Conservation (phyloP, 2,113 vertebrate genomes). For the Paramormyrops kingsleyae region DNA sequence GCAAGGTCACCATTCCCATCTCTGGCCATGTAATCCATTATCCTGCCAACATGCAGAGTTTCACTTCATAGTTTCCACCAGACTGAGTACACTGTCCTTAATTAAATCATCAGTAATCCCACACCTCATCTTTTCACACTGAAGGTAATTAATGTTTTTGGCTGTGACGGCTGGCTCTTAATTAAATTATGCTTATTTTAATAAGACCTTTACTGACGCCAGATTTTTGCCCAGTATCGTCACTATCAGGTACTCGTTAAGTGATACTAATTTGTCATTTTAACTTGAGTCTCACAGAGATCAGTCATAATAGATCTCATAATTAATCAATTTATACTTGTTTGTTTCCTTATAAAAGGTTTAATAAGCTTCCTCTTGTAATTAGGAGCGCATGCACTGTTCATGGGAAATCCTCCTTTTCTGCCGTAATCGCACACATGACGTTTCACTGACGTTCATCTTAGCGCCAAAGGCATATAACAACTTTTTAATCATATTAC, state of each 20-base stretch:
- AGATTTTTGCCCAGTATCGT: conserved; percentile 95
- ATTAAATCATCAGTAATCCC: conserved; percentile 93
- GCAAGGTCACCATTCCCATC: conserved; percentile 83
- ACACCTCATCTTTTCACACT: conserved; percentile 89
- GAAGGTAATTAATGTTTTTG: conserved; percentile 98
- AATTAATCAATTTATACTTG: conserved; percentile 92
- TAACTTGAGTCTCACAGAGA: conserved; percentile 64
- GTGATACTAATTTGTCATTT: conserved; percentile 92
- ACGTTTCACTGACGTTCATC: conserved; percentile 73
- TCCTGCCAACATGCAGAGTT: conserved; percentile 72
- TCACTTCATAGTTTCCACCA: conserved; percentile 71
- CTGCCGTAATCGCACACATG: conserved; percentile 68
- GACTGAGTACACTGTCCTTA: conserved; percentile 78
- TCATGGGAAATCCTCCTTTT: conserved; percentile 54
- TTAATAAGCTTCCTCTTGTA: conserved; percentile 82
- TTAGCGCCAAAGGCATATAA: conserved; percentile 77
- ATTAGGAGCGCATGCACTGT: conserved; percentile 69
- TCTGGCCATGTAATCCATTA: conserved; percentile 79
- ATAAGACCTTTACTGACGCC: conserved; percentile 86
- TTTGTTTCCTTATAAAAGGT: conserved; percentile 83
- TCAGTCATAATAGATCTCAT: conserved; percentile 73
- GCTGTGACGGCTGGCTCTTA: conserved; percentile 81
- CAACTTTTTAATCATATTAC: conserved; percentile 83
- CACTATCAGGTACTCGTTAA: conserved; percentile 77
- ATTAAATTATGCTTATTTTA: conserved; percentile 94